These are phyloP conservation scores for Leptobrachium leishanense DNA, from an alignment of 2,113 vertebrate genomes.

Conservation along the genomic window DNA sequence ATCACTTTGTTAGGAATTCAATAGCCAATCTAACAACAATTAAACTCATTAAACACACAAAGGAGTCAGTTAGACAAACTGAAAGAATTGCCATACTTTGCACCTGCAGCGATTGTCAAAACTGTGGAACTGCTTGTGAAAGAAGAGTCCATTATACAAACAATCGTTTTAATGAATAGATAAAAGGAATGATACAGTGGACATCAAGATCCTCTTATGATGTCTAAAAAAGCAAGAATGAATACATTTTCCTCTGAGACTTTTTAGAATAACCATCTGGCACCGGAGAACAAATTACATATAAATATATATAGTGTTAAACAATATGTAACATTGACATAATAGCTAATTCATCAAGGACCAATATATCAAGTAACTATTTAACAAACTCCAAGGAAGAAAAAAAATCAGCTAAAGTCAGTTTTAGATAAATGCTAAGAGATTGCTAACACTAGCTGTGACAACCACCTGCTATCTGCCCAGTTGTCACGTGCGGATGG, in stretches of 20 bases:
- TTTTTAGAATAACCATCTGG: constrained; percentile 26
- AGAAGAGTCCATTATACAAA: constrained; percentile 31
- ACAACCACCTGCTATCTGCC: too few species aligned
- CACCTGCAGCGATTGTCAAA: constrained; percentile 33
- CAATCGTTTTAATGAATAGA: constrained; percentile 41
- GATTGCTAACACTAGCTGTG: too few species aligned
- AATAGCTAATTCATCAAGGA: too few species aligned
- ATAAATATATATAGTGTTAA: not conserved
- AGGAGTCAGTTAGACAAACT: constrained; percentile 28
- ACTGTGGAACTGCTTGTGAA: constrained; percentile 14
- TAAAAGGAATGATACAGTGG: constrained; percentile 24
- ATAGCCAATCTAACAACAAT: constrained; percentile 49
- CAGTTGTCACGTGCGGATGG: too few species aligned
- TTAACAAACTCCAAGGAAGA: too few species aligned
- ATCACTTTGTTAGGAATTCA: constrained; percentile 41
- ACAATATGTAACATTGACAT: too few species aligned
- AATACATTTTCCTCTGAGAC: not conserved
- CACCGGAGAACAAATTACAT: constrained; percentile 50
- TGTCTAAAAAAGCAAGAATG: constrained; percentile 9
- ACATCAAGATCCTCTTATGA: constrained; percentile 22
- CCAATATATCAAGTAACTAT: too few species aligned
- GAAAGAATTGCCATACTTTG: constrained; percentile 30
- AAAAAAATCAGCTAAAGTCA: too few species aligned
- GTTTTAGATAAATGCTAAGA: too few species aligned
- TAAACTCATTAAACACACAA: constrained; percentile 38